These are phyloP conservation scores for Drosophila bifasciata DNA, from an alignment of 1,140 invertebrate species.

Conservation along the genomic window DNA sequence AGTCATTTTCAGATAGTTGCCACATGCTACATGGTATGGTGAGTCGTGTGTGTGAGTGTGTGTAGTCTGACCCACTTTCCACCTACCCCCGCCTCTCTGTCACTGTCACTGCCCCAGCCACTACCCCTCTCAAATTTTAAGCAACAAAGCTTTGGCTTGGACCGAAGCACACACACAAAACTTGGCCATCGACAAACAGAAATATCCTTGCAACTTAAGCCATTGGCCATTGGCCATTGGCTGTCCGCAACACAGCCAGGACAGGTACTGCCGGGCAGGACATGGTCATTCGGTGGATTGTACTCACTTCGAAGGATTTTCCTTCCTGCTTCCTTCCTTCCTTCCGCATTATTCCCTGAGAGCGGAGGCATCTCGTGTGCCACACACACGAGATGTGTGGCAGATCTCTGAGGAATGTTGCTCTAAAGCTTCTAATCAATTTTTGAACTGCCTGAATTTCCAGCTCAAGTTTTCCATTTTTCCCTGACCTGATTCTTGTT, in stretches of 20 bases:
- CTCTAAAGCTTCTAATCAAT: slow-evolving; percentile 74
- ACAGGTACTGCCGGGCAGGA: slow-evolving; percentile 9
- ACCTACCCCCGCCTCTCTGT: not conserved
- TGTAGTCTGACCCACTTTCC: not conserved
- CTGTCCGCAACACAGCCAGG: slow-evolving; percentile 79
- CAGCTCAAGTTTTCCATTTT: slow-evolving; percentile 64
- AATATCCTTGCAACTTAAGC: slow-evolving; percentile 77
- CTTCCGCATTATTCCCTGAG: not conserved
- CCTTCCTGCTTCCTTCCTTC: too few relatives aligned
- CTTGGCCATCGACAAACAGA: slow-evolving; percentile 68
- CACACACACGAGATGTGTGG: slow-evolving; percentile 30
- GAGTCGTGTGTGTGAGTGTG: slow-evolving; percentile 9
- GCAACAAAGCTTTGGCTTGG: slow-evolving; percentile 72
- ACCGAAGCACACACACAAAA: slow-evolving; percentile 48
- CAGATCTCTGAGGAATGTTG: slow-evolving; percentile 47
- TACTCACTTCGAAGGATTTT: not conserved
- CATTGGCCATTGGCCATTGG: slow-evolving; percentile 36
- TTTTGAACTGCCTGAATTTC: slow-evolving; percentile 67
- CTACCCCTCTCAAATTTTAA: slow-evolving; percentile 38
- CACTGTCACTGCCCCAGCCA: slow-evolving; percentile 12
- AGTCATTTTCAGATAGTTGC: slow-evolving; percentile 81
- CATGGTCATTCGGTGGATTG: too few relatives aligned
- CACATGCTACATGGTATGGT: slow-evolving; percentile 46
- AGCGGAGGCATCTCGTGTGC: too few relatives aligned
- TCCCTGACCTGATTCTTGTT: slow-evolving; percentile 48